Conservation (phyloP, 2,888 invertebrate species). For the Pristionchus entomophagus region DNA sequence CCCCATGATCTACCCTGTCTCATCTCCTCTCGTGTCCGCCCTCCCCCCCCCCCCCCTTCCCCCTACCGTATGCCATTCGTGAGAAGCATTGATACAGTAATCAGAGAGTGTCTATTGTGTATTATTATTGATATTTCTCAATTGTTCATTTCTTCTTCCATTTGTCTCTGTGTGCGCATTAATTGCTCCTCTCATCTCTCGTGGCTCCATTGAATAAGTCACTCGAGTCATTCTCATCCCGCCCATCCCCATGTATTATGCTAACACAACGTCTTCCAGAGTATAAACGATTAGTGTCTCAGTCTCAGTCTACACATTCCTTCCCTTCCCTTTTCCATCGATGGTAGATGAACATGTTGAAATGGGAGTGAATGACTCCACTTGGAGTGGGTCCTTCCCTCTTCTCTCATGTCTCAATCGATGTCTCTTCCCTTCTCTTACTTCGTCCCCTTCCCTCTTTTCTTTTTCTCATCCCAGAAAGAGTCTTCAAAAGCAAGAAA, state of each 20-base stretch:
- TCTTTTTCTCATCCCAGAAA: conserved; percentile 27
- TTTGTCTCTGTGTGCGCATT: neutral
- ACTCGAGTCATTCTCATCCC: neutral
- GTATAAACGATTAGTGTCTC: conserved; percentile 27
- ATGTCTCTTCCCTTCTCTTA: neutral
- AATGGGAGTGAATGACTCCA: neutral
- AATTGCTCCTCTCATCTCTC: neutral
- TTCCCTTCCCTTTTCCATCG: neutral
- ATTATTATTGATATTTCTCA: conserved; percentile 19
- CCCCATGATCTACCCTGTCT: conserved; percentile 21
- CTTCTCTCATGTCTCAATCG: conserved; percentile 4
- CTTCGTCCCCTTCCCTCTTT: conserved; percentile 25
- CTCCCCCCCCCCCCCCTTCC: neutral
- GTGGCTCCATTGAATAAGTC: conserved; percentile 28
- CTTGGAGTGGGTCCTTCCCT: neutral
- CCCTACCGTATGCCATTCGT: conserved; percentile 21
- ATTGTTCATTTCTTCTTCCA: conserved; percentile 1
- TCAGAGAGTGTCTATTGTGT: conserved; percentile 31
- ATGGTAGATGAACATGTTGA: no score
- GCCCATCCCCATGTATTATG: neutral
- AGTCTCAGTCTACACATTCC: neutral
- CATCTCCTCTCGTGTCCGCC: neutral
- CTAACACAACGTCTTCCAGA: neutral
- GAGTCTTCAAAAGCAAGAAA: neutral
- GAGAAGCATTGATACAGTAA: conserved; percentile 31